Evolutionary conservation across 1,140 invertebrate species (phyloP).

Genomic region (Stegodyphus dumicola): DNA sequence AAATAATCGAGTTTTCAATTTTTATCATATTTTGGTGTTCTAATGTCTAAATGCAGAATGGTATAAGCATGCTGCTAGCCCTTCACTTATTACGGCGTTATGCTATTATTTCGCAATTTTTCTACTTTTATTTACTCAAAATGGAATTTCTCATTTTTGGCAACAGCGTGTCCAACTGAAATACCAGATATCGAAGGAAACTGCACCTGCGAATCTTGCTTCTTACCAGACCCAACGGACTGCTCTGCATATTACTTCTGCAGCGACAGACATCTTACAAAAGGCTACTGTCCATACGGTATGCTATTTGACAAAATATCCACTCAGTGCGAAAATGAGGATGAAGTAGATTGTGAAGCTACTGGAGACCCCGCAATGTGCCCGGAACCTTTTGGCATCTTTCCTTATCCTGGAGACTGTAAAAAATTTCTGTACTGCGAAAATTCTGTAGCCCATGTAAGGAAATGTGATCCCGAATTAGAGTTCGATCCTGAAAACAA

Average conservation of each 20-base stretch:
- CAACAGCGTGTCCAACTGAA: slow-evolving; percentile 5
- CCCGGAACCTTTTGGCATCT: not conserved
- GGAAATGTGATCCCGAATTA: slow-evolving; percentile 59
- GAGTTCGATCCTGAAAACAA: slow-evolving; percentile 25
- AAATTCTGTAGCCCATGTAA: slow-evolving; percentile 62
- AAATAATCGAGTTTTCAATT: too few species aligned
- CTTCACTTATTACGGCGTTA: too few species aligned
- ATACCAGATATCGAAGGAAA: not conserved
- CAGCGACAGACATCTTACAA: not conserved
- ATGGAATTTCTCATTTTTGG: too few species aligned
- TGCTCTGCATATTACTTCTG: slow-evolving; percentile 20
- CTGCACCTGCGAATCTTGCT: slow-evolving; percentile 20
- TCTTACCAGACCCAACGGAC: not conserved
- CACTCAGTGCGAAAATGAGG: slow-evolving; percentile 71
- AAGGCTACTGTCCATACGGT: slow-evolving; percentile 68
- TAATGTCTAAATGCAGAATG: too few species aligned
- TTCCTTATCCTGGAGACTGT: slow-evolving; percentile 52
- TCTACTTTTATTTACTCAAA: too few species aligned
- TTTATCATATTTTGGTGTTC: too few species aligned
- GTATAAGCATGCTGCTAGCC: too few species aligned
- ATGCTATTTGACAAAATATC: slow-evolving; percentile 72
- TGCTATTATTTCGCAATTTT: too few species aligned
- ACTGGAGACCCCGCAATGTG: slow-evolving; percentile 23
- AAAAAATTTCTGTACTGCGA: slow-evolving; percentile 63
- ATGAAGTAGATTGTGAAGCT: slow-evolving; percentile 12